phyloP scores from a whole-genome alignment of 2,113 vertebrate genomes.

The Grantiella picta region DNA sequence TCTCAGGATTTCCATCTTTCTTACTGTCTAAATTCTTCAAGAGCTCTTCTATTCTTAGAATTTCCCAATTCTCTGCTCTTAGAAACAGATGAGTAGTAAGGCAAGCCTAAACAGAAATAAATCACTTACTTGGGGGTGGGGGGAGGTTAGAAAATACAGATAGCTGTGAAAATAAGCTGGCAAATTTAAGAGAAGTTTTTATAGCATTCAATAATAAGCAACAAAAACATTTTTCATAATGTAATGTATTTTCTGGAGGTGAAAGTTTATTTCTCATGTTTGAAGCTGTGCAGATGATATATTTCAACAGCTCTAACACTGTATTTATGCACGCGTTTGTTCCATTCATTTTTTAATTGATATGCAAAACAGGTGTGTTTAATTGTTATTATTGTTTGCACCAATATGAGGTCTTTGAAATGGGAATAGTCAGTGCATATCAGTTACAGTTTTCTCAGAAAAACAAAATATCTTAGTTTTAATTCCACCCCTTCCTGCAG shows the following conservation, averaged over 20 bases:
- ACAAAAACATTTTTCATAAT: neutral
- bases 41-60: neutral
- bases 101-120: neutral
- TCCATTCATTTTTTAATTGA: neutral
- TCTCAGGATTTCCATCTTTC: neutral
- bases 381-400: neutral
- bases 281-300: neutral
- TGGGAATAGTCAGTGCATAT: neutral
- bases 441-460: neutral
- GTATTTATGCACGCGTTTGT: neutral
- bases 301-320: neutral
- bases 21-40: neutral
- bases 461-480: neutral
- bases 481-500: neutral
- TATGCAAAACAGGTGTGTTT: neutral
- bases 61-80: neutral
- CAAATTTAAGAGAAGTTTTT: neutral
- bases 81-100: neutral
- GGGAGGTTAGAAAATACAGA: neutral
- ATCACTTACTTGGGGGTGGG: neutral
- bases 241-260: neutral
- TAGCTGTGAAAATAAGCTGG: neutral
- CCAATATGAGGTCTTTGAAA: neutral
- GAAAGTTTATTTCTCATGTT: neutral
- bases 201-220: neutral